phyloP scores from a whole-genome alignment of 2,797 vertebrate species.

The Arctocebus calabarensis region DNA sequence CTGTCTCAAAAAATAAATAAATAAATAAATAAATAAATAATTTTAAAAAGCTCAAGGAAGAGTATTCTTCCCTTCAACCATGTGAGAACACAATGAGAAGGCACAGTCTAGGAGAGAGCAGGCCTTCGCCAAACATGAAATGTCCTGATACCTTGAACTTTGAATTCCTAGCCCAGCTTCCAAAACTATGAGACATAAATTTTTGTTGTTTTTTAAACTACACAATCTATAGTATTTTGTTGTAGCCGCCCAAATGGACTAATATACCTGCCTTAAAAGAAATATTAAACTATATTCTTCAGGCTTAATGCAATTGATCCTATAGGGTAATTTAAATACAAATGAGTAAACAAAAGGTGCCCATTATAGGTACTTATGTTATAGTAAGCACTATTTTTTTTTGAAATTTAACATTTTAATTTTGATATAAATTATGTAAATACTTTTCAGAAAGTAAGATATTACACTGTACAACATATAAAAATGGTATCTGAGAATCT shows the following conservation, averaged over 20 bases:
- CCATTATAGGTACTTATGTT: not conserved
- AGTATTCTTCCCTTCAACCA: not conserved
- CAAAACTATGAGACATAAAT: not conserved
- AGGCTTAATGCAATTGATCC: not conserved
- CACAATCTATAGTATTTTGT: not conserved
- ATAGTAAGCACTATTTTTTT: not conserved
- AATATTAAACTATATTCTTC: not conserved
- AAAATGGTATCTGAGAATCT: slow-evolving; percentile 50
- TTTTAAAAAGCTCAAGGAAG: not conserved
- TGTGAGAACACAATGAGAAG: not conserved
- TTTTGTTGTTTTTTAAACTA: not conserved
- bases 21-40: no score
- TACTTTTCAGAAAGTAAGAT: slow-evolving; percentile 61
- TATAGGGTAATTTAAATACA: not conserved
- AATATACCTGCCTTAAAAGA: not conserved
- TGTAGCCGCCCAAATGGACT: not conserved
- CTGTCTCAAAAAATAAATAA: no score
- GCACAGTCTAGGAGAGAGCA: not conserved
- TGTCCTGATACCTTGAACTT: not conserved
- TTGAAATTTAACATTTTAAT: slow-evolving; percentile 70
- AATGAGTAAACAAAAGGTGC: not conserved
- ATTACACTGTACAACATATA: slow-evolving; percentile 65
- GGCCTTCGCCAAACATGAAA: not conserved
- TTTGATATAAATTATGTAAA: slow-evolving; percentile 73
- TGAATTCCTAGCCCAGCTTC: not conserved